Evolutionary conservation across 2,888 invertebrate species (phyloP).

Genomic region (Schizotus pectinicornis): DNA sequence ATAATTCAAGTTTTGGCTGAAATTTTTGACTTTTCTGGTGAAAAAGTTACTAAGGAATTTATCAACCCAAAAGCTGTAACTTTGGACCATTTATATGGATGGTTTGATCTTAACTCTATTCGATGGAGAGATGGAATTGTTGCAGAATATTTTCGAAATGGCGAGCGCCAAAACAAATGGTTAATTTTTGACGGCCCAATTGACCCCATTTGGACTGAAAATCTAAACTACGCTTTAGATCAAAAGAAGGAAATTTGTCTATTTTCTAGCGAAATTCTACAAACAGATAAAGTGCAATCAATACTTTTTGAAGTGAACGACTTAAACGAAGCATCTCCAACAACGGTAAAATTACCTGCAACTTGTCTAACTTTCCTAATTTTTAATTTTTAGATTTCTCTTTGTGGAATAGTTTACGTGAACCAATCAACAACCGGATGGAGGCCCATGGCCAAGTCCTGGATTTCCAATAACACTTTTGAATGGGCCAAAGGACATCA

Average conservation of each 20-base stretch:
- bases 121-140: conserved; percentile 88
- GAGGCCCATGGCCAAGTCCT: conserved; percentile 62
- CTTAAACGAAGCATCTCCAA: conserved; percentile 77
- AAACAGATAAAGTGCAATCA: conserved; percentile 73
- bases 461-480: conserved; percentile 49
- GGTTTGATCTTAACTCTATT: conserved; percentile 78
- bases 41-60: conserved; percentile 18
- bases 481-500: conserved; percentile 40
- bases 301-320: conserved; percentile 86
- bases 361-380: neutral
- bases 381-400: conserved; percentile 58
- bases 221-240: conserved; percentile 83
- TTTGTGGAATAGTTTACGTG: conserved; percentile 70
- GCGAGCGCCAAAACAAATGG: conserved; percentile 78
- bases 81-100: conserved; percentile 85
- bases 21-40: conserved; percentile 57
- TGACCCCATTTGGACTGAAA: conserved; percentile 85
- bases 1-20: conserved; percentile 75
- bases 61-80: conserved; percentile 89
- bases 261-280: conserved; percentile 82
- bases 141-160: conserved; percentile 75
- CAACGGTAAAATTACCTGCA: conserved; percentile 68
- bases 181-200: conserved; percentile 88
- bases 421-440: conserved; percentile 64
- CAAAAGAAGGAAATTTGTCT: conserved; percentile 77